These are phyloP conservation scores for Lycocerus yunnanus DNA, from an alignment of 2,888 invertebrate genomes.

Conservation along the genomic window DNA sequence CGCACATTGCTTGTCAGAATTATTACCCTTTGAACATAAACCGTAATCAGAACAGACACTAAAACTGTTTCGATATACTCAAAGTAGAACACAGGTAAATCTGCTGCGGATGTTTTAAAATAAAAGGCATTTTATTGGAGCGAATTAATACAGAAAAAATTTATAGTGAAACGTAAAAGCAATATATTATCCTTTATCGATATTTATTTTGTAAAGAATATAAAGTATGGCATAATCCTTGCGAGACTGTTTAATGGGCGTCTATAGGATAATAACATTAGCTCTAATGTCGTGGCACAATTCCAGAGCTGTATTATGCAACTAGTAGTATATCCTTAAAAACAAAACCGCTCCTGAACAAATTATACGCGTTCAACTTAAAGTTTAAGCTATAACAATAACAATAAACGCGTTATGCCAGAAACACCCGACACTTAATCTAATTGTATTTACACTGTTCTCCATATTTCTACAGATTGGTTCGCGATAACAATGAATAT, in stretches of 20 bases:
- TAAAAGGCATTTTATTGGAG: neutral
- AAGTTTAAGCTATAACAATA: constrained; percentile 47
- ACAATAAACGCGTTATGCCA: constrained; percentile 48
- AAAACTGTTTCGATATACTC: neutral
- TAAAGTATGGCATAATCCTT: constrained; percentile 46
- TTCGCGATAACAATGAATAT: constrained; percentile 34
- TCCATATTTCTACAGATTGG: constrained; percentile 38
- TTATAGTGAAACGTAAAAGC: neutral
- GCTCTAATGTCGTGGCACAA: constrained; percentile 42
- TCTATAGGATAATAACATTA: constrained; percentile 47
- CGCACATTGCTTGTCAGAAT: no score
- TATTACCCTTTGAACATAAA: neutral
- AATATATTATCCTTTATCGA: neutral
- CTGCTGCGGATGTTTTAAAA: neutral
- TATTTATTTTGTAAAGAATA: neutral
- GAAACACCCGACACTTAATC: constrained; percentile 46
- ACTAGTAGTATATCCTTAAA: constrained; percentile 33
- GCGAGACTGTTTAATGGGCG: constrained; percentile 45
- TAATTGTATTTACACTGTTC: constrained; percentile 51
- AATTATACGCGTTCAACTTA: constrained; percentile 43
- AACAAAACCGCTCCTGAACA: constrained; percentile 26
- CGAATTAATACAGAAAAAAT: neutral
- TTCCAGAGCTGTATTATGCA: constrained; percentile 45
- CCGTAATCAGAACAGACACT: neutral
- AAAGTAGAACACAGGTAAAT: neutral